Base-by-base conservation (phyloP, 2,888 invertebrate species). In the Rhorus exstirpatorius region DNA sequence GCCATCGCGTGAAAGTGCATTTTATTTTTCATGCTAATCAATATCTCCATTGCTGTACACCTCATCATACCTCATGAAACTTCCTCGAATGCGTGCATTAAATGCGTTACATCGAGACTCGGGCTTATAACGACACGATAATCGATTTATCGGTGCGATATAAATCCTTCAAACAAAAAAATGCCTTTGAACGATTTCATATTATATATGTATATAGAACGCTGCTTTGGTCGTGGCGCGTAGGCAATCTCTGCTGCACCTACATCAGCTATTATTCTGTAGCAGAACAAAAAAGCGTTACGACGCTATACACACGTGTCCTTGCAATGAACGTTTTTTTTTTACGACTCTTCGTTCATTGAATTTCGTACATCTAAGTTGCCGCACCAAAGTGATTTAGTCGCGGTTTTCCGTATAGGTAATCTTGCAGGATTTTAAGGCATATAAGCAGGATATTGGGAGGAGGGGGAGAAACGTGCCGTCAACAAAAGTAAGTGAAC, bases 1-100 rank as follows among this genome's bases (percentile, higher is more conserved):
- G 85, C 83, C 81, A 58, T 14, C 35, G 24, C 49, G 86, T 51
- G 83, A 88, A 88, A 87, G 84, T 75, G 51, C 41, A 14, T 7
- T 53, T 17, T 35, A 35, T 24, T 44, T 26, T 49, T 68, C 10
- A 26, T 35, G 49, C 46, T 46, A 35, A 67, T 76, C 14, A 49
- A 31, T 21, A 51, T 51, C 26, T 53, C 51, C 14, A 21, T 53
- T n/a, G 12, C 10, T 2, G 8, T 10, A 38, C 24, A 17, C 61
- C 17, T 41, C 2, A 3, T 31, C 31, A 31, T 31, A 10, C 4
- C 38, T 4, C 38, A 38, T 6, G 31, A 2, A 24, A 31, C 67
- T 68, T 63, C 19, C 53, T 38, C 55, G 19, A 75, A 65, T 65
- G 65, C 17, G 38, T 8, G 12, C 60, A 1, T 38, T 1, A 21